These are phyloP conservation scores for Melinaea marsaeus DNA, from an alignment of 2,888 invertebrate genomes.

Conservation along the genomic window DNA sequence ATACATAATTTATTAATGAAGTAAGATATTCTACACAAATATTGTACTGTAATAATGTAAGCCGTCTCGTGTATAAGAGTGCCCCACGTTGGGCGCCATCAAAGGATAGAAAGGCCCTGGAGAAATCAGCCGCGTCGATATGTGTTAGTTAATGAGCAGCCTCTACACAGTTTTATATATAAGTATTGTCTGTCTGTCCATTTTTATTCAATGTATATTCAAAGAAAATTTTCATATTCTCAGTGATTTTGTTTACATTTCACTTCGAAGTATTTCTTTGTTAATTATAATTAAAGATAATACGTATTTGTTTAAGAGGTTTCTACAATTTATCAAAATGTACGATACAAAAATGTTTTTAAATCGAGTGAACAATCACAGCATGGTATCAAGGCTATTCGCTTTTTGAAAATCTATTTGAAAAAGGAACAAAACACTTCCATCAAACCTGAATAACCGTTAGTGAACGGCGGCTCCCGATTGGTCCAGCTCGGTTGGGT, in stretches of 20 bases:
- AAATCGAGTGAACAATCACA: neutral
- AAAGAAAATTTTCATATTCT: too few relatives aligned
- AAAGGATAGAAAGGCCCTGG: constrained; percentile 56
- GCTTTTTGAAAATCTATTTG: neutral
- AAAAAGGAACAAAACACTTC: constrained; percentile 23
- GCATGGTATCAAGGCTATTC: neutral
- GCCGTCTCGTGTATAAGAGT: constrained; percentile 41
- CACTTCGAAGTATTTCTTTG: too few relatives aligned
- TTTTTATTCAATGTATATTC: too few relatives aligned
- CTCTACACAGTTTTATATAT: constrained; percentile 14
- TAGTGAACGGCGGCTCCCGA: constrained; percentile 37
- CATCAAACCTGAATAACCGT: constrained; percentile 34
- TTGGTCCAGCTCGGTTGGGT: constrained; percentile 36
- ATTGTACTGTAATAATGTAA: too few relatives aligned
- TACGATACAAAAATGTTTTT: neutral
- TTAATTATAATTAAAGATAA: too few relatives aligned
- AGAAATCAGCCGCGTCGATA: constrained; percentile 63
- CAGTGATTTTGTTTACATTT: too few relatives aligned
- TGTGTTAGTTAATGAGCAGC: constrained; percentile 44
- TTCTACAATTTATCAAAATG: neutral
- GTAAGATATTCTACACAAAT: too few relatives aligned
- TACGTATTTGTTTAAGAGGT: neutral
- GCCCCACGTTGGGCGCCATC: constrained; percentile 49
- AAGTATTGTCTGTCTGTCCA: neutral
- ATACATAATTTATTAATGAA: too few relatives aligned